Evolutionary conservation across 2,888 invertebrate species (phyloP).

Genomic region (Melinaea menophilus): DNA sequence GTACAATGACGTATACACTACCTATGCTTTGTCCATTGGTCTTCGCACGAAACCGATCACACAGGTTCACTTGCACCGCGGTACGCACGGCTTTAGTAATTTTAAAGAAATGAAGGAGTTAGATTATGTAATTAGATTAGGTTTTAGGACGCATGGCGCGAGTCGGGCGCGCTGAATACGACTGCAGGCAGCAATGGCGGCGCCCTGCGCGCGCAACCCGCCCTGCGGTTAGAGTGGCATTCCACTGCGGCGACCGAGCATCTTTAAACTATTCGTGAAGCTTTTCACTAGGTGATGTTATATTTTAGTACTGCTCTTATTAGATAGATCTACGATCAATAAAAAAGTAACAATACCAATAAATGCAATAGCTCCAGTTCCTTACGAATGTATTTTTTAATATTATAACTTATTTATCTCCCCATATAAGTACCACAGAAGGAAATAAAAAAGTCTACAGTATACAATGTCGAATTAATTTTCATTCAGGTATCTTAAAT

Average conservation of each 20-base stretch:
- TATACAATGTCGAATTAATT: too few species aligned
- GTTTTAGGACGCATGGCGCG: constrained; percentile 61
- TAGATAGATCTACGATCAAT: too few species aligned
- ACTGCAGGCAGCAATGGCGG: constrained; percentile 74
- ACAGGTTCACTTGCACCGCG: constrained; percentile 31
- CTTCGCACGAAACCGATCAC: constrained; percentile 28
- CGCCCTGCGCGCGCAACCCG: constrained; percentile 69
- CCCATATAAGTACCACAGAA: too few species aligned
- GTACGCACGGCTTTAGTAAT: constrained; percentile 27
- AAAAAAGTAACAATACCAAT: too few species aligned
- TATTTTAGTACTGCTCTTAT: too few species aligned
- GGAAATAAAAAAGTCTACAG: too few species aligned
- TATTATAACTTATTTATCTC: too few species aligned
- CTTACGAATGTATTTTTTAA: too few species aligned
- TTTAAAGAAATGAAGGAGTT: constrained; percentile 25
- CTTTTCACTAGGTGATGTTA: too few species aligned
- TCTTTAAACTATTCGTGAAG: background rate
- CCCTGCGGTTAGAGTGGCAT: constrained; percentile 53
- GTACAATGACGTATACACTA: constrained; percentile 22
- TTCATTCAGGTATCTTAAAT: too few species aligned
- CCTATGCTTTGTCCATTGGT: constrained; percentile 34
- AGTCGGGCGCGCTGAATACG: constrained; percentile 57
- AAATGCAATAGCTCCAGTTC: too few species aligned
- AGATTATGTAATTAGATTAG: constrained; percentile 57
- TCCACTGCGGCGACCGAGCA: constrained; percentile 27